Evolutionary conservation across 2,113 vertebrate species (phyloP), one percentile per base, ranked within the genome.

Genomic region (Piprites chloris): DNA sequence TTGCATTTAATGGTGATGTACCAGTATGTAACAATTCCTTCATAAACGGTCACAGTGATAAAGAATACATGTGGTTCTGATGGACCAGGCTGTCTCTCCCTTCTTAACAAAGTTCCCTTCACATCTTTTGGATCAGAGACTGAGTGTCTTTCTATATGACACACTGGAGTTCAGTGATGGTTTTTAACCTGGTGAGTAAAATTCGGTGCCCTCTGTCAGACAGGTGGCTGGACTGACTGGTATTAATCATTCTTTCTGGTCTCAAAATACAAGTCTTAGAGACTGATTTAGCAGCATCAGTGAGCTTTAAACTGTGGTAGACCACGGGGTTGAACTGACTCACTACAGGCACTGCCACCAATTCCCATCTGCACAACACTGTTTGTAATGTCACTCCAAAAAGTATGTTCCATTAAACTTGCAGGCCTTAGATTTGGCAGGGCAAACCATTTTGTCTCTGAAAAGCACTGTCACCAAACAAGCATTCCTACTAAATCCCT

Each of bases 401-500:
- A 93, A 90, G 63, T 84, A 68, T 56, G 39, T 94, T 96, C 56
- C 68, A 90, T 68, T 94, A 94, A 87, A 94, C 68, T 83, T 65
- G 62, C 68, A 78, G 56, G 58, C 52, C 73, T 95, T 93, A 61
- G 67, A 90, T 75, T 92, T 96, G 96, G 96, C 92, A 92, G 61
- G 61, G 41, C 47, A 96, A 93, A 89, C 37, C 62, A 78, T 75
- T 78, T 83, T 94, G 87, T n/a, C 72, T 86, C 88, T 92, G 95
- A 95, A 94, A 94, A 92, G 76, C 65, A 68, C 75, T 75, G 83
- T 74, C 82, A 93, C 83, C 89, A 95, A 96, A 90, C 90, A 96
- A 94, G 86, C 92, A 94, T 96, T 96, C 90, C 93, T 78, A 90
- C 84, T 95, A 96, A 97, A 95, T 90, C 96, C 73, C 85, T 86